Evolutionary conservation across 2,113 vertebrate species (phyloP).

Genomic region (Protomyctophum bolini): DNA sequence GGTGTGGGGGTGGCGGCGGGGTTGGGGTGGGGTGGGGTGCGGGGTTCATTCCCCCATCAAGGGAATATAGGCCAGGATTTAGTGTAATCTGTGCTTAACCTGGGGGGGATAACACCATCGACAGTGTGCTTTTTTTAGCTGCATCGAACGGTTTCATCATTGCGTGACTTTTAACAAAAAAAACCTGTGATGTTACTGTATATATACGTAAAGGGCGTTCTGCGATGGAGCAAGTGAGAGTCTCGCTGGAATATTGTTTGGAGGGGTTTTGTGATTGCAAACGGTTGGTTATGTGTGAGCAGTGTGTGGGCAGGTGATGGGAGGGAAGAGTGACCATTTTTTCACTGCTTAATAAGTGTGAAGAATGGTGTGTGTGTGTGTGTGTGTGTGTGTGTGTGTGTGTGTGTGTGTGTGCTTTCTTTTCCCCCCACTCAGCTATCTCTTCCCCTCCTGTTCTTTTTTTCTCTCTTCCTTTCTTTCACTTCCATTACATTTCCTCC

Average conservation of each 20-base stretch:
- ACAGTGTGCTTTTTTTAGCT: constrained; percentile 28
- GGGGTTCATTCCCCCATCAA: constrained; percentile 41
- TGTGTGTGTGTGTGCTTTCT: constrained; percentile 15
- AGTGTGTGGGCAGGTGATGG: not conserved
- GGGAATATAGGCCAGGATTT: constrained; percentile 59
- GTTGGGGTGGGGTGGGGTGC: not conserved
- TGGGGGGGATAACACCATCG: constrained; percentile 29
- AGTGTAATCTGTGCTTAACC: constrained; percentile 62
- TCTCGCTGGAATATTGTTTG: constrained; percentile 5
- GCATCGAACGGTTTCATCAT: not conserved
- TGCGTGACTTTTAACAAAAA: constrained; percentile 2
- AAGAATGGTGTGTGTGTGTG: constrained; percentile 3
- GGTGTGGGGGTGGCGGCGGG: not conserved
- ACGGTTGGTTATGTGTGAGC: constrained; percentile 4
- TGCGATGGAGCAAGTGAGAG: not conserved
- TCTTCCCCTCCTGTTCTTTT: constrained; percentile 6
- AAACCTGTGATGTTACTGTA: constrained; percentile 2
- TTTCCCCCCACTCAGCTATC: constrained; percentile 17
- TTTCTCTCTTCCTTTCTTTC: not conserved
- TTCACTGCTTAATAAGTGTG: constrained; percentile 52
- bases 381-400: constrained; percentile 10
- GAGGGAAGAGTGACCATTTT: constrained; percentile 33
- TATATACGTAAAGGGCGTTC: not conserved
- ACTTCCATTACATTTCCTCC: not conserved
- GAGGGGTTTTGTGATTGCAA: not conserved